Percentiles rank a stretch among this genome's conserved stretches.
Conservation (phyloP, 2,113 vertebrate genomes). For the Mustela lutreola region DNA sequence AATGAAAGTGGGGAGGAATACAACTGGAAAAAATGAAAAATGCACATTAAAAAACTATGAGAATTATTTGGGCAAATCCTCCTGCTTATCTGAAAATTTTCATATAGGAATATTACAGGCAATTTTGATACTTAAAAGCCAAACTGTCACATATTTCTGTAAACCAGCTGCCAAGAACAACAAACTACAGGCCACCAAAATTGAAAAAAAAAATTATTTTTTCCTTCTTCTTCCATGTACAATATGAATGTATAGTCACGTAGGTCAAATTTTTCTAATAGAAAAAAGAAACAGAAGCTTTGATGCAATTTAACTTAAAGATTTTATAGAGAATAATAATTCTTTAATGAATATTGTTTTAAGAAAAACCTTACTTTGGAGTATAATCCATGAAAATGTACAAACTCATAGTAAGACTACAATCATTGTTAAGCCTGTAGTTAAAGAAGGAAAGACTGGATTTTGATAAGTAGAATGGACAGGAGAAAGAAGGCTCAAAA, state of each 20-base stretch:
- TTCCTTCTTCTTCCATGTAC: not conserved
- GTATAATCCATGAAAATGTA: not conserved
- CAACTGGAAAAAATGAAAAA: conserved; percentile 34
- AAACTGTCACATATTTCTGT: not conserved
- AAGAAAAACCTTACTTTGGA: not conserved
- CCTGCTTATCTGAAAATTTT: conserved; percentile 35
- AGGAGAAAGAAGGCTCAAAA: not conserved
- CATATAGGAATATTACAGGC: not conserved
- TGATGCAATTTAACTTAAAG: not conserved
- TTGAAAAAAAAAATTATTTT: not conserved
- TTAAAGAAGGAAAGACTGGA: not conserved
- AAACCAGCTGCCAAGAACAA: not conserved
- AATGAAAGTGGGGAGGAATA: not conserved
- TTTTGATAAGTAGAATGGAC: not conserved
- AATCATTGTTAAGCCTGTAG: not conserved
- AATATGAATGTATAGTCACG: not conserved
- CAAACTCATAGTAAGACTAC: not conserved
- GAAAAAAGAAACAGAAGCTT: not conserved
- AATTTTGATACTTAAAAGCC: conserved; percentile 6
- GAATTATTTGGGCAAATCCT: not conserved
- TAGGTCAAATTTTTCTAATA: not conserved
- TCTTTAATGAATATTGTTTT: not conserved
- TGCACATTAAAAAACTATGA: not conserved
- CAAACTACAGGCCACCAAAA: not conserved
- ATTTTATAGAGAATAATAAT: not conserved